Conservation (phyloP, 2,888 invertebrate genomes). For the Copidosoma aretas region DNA sequence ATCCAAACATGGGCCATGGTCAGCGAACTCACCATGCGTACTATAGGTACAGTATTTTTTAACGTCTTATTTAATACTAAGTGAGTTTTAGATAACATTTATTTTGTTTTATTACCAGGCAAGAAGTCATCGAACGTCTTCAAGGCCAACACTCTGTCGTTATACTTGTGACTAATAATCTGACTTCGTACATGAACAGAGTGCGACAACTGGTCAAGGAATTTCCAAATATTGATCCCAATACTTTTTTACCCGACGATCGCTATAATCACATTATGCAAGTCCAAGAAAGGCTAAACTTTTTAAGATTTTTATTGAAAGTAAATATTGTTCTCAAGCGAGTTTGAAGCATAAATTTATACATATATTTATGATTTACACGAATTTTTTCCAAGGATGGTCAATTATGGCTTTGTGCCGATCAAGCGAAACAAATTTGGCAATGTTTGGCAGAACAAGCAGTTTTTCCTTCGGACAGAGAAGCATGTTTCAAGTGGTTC, state of each 20-base stretch:
- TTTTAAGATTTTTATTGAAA: slow-evolving; percentile 88
- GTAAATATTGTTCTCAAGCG: slow-evolving; percentile 49
- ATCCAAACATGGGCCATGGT: slow-evolving; percentile 70
- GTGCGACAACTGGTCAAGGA: slow-evolving; percentile 74
- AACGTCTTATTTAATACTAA: background rate
- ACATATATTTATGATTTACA: slow-evolving; percentile 1
- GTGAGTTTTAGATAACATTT: background rate
- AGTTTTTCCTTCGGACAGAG: slow-evolving; percentile 89
- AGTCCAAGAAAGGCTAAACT: slow-evolving; percentile 92
- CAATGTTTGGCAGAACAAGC: slow-evolving; percentile 93
- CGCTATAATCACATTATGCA: slow-evolving; percentile 91
- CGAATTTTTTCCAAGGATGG: slow-evolving; percentile 80
- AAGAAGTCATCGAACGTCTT: slow-evolving; percentile 85
- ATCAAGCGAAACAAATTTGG: slow-evolving; percentile 98
- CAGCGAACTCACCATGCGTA: slow-evolving; percentile 68
- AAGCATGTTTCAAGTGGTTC: slow-evolving; percentile 98
- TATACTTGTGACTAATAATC: slow-evolving; percentile 90
- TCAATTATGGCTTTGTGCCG: slow-evolving; percentile 94
- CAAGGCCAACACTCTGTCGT: slow-evolving; percentile 93
- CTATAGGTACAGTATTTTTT: slow-evolving; percentile 61
- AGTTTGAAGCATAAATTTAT: background rate
- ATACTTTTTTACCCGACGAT: slow-evolving; percentile 81
- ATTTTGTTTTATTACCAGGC: slow-evolving; percentile 60
- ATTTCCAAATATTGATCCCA: slow-evolving; percentile 80
- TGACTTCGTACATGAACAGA: slow-evolving; percentile 88